Percentiles rank a stretch among this genome's conserved stretches.
These are phyloP conservation scores for Seriola quinqueradiata DNA, from an alignment of 2,113 vertebrate genomes.

Conservation along the genomic window DNA sequence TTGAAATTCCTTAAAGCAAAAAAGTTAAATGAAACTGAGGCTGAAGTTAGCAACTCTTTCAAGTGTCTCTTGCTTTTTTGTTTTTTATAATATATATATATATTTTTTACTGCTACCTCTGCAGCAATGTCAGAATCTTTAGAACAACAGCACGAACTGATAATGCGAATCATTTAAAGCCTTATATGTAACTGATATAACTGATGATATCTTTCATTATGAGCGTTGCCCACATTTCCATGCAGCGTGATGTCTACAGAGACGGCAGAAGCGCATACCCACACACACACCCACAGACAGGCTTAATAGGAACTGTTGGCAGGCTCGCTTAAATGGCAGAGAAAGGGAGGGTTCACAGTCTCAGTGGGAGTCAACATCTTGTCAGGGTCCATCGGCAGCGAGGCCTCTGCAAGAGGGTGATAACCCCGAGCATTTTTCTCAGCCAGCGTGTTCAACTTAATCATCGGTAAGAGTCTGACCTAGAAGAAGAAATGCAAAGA, in stretches of 20 bases:
- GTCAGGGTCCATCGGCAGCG: conserved; percentile 54
- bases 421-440: conserved; percentile 51
- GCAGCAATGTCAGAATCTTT: neutral
- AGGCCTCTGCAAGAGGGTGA: conserved; percentile 48
- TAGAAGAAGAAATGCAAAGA: conserved; percentile 51
- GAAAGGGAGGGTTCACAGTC: conserved; percentile 37
- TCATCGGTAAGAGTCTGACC: conserved; percentile 48
- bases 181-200: neutral
- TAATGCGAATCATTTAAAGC: neutral
- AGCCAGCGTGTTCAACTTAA: conserved; percentile 57
- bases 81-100: too few species aligned
- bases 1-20: neutral
- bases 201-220: neutral
- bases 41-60: neutral
- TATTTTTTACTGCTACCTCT: neutral
- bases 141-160: neutral
- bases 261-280: neutral
- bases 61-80: neutral
- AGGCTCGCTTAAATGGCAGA: conserved; percentile 17
- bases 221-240: neutral
- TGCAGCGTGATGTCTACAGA: neutral
- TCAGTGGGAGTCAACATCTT: conserved; percentile 53
- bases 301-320: conserved; percentile 28
- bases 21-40: neutral
- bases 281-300: neutral